A percentile compares a stretch with the other conserved stretches of the same genome.
Evolutionary conservation across 2,113 vertebrate genomes (phyloP).

Genomic region (Dipodomys stephensi): DNA sequence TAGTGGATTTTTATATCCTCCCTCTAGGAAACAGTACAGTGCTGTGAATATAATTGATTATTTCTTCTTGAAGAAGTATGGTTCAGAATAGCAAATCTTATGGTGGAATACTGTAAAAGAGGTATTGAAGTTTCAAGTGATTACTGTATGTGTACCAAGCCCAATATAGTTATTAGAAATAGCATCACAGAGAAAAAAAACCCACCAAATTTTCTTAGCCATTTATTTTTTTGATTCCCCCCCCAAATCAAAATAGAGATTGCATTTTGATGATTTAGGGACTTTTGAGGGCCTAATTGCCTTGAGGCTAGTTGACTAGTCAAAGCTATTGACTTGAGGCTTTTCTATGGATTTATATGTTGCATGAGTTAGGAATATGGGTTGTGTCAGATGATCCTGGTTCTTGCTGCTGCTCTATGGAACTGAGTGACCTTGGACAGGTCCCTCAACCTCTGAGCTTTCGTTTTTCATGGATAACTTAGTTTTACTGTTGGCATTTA

Average conservation of each 20-base stretch:
- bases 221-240: neutral
- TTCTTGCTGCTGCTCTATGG: neutral
- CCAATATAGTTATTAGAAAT: neutral
- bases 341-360: neutral
- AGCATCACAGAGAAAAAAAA: slow-evolving; percentile 8
- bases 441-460: slow-evolving; percentile 18
- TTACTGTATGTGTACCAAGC: neutral
- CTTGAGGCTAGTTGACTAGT: neutral
- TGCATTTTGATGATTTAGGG: neutral
- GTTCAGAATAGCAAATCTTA: slow-evolving; percentile 7
- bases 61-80: slow-evolving; percentile 35
- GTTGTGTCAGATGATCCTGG: neutral
- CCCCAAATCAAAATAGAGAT: neutral
- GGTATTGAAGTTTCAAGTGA: slow-evolving; percentile 17
- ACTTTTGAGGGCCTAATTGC: neutral
- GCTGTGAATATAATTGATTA: slow-evolving; percentile 15
- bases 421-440: slow-evolving; percentile 31
- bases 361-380: neutral
- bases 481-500: slow-evolving; percentile 10
- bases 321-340: neutral
- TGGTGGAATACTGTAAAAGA: slow-evolving; percentile 37
- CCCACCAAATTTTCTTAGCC: neutral
- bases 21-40: slow-evolving; percentile 16
- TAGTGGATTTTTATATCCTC: slow-evolving; percentile 37
- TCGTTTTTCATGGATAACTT: slow-evolving; percentile 1